phyloP scores from a whole-genome alignment of 2,797 vertebrate species.

The Halcyon leucocephala region DNA sequence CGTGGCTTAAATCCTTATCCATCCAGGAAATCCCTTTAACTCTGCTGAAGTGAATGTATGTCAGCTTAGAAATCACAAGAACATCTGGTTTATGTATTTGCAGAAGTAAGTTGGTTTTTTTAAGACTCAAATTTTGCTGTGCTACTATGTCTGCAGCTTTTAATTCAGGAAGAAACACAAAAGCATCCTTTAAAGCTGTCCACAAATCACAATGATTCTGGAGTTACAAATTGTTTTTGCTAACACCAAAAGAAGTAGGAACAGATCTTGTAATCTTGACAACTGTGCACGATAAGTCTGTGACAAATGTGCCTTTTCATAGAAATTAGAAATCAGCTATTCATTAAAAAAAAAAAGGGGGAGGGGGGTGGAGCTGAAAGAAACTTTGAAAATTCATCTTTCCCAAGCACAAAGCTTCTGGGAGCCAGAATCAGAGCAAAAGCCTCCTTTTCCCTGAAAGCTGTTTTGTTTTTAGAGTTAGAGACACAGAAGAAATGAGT shows the following conservation, averaged over 20 bases:
- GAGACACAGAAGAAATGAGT: background rate
- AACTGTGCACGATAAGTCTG: background rate
- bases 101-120: background rate
- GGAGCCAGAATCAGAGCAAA: background rate
- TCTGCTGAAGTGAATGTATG: background rate
- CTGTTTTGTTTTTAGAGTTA: background rate
- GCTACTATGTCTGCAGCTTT: background rate
- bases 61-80: conserved; percentile 47
- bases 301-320: conserved; percentile 15
- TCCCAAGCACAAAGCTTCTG: background rate
- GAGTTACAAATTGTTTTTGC: background rate
- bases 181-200: background rate
- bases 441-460: background rate
- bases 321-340: conserved; percentile 8
- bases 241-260: background rate
- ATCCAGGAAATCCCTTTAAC: conserved; percentile 55
- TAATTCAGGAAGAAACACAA: conserved; percentile 22
- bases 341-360: background rate
- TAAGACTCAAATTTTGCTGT: background rate
- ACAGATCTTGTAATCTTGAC: conserved; percentile 27
- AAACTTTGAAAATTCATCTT: background rate
- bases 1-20: conserved; percentile 34
- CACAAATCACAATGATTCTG: background rate
- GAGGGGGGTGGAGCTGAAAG: background rate
- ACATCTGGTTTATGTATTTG: conserved; percentile 51